Evolutionary conservation across 2,797 vertebrate genomes (phyloP).

Genomic region (Phyllotis vaccarum): DNA sequence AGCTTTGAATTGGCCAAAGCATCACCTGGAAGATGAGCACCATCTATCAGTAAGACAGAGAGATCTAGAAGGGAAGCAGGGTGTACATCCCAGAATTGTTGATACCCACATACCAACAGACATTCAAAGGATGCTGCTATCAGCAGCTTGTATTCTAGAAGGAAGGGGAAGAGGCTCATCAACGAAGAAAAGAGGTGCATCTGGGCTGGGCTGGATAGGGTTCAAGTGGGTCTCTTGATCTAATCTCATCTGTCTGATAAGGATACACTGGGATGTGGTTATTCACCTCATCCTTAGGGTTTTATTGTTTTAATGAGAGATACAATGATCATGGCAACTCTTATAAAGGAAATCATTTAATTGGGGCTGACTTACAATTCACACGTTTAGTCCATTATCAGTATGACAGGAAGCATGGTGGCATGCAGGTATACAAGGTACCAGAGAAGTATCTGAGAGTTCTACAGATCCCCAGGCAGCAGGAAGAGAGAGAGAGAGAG

Average conservation of each 20-base stretch:
- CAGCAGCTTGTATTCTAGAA: neutral
- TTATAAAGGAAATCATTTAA: neutral
- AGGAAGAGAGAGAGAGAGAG: neutral
- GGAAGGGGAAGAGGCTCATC: too few species aligned
- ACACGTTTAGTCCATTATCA: neutral
- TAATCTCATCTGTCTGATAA: fast-evolving
- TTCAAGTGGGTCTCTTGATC: neutral
- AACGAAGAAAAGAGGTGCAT: neutral
- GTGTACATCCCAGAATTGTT: neutral
- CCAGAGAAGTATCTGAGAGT: neutral
- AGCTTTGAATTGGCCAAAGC: neutral
- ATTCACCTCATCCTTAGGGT: neutral
- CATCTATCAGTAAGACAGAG: neutral
- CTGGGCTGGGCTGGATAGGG: neutral
- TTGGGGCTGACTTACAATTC: neutral
- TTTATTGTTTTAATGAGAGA: neutral
- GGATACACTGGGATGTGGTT: neutral
- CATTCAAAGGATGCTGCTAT: neutral
- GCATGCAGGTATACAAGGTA: neutral
- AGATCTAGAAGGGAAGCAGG: too few species aligned
- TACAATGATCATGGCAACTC: neutral
- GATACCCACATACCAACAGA: too few species aligned
- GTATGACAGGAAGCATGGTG: neutral
- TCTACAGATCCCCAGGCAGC: neutral
- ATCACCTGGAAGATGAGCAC: neutral